Evolutionary conservation across 2,888 invertebrate genomes (phyloP), one percentile per base, ranked within the genome.

Genomic region (Drosophila gaucha): DNA sequence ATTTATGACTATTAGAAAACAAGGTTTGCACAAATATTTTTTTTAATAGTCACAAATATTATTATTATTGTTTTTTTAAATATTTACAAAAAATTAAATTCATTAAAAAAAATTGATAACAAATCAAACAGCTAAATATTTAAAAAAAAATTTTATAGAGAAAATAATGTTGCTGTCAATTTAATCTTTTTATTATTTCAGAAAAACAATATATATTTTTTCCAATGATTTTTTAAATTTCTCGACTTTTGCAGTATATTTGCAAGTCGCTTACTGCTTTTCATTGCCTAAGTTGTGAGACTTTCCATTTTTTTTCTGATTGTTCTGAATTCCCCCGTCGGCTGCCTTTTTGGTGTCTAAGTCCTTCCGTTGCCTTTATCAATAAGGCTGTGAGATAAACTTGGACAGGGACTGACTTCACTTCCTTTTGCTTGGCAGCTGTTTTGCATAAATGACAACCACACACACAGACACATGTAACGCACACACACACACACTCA

Each of bases 351-450:
- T 64, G 52, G 68, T 80, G 84, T 86, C 86, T 80, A 78, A 83
- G 86, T 78, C 79, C 76, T 82, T 82, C 86, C 82, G 86, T 39
- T 78, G 80, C 78, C 86, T 75, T 80, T 86, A 83, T 83, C 82
- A 82, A 84, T 78, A 73, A 67, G 76, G 82, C 77, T 51, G 71
- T 35, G 60, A 83, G 78, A 85, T 82, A 82, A 85, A 83, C 85
- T 67, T 49, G 67, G 80, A 69, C 71, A 70, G 76, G 67, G 74
- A 74, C 43, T 74, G 72, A 77, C 74, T 76, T 77, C 36, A 58
- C 74, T 77, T 76, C 73, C 80, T 86, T n/a, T 78, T 58, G 46
- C 78, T 78, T 82, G 87, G 63, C 84, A 85, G 82, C 86, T 83
- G 78, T 72, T 84, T 84, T 84, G 85, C 86, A 83, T 84, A 86